These are phyloP conservation scores for Baccha elongata DNA, from an alignment of 2,888 invertebrate species.

Conservation along the genomic window DNA sequence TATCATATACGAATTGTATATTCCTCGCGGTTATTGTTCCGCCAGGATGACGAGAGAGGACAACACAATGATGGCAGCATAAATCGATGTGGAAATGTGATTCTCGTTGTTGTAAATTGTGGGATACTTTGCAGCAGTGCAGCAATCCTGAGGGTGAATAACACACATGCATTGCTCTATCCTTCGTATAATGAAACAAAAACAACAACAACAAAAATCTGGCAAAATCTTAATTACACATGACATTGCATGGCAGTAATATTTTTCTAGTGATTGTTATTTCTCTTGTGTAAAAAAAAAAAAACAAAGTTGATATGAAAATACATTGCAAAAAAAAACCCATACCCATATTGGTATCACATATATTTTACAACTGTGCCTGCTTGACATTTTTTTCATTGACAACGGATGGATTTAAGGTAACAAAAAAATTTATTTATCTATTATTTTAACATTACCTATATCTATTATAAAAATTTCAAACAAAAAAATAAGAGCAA, in stretches of 20 bases:
- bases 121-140: slow-evolving; percentile 7
- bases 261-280: slow-evolving; percentile 61
- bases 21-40: slow-evolving; percentile 59
- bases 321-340: slow-evolving; percentile 13
- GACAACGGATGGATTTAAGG: slow-evolving; percentile 6
- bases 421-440: not conserved
- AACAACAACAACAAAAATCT: slow-evolving; percentile 59
- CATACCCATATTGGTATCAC: not conserved
- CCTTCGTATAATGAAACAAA: slow-evolving; percentile 29
- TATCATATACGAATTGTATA: slow-evolving; percentile 58
- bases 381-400: not conserved
- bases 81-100: slow-evolving; percentile 62
- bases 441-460: not conserved
- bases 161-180: not conserved
- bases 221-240: slow-evolving; percentile 70
- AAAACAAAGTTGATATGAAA: slow-evolving; percentile 14
- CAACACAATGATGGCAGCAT: slow-evolving; percentile 58
- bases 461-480: not conserved
- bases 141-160: slow-evolving; percentile 13
- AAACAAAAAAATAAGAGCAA: not conserved
- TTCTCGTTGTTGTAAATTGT: slow-evolving; percentile 43
- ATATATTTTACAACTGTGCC: not conserved
- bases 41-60: slow-evolving; percentile 52
- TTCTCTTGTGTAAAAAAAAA: slow-evolving; percentile 30
- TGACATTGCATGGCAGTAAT: slow-evolving; percentile 67